phyloP scores from a whole-genome alignment of 2,888 invertebrate species.

The Drosophila rellima region DNA sequence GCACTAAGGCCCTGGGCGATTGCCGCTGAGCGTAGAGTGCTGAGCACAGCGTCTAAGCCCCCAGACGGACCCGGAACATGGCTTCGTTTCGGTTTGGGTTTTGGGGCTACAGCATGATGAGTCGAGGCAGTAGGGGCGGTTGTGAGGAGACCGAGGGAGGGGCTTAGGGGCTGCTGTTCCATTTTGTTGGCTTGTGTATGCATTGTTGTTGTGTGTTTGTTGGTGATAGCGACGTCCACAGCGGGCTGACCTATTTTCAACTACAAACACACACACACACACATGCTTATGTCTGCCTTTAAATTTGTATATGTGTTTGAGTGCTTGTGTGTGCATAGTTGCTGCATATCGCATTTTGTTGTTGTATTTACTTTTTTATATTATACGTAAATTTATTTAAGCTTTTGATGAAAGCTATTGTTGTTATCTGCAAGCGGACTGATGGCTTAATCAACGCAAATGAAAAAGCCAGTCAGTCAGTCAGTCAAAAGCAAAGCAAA shows the following conservation, averaged over 20 bases:
- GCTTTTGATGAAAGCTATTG: constrained; percentile 62
- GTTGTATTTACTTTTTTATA: background rate
- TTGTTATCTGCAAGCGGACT: constrained; percentile 52
- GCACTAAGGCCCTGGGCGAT: constrained; percentile 32
- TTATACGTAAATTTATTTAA: constrained; percentile 15
- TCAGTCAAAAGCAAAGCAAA: constrained; percentile 11
- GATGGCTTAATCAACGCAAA: constrained; percentile 67
- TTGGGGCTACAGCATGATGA: constrained; percentile 8
- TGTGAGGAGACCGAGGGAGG: background rate
- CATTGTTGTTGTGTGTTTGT: constrained; percentile 40
- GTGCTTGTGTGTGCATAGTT: background rate
- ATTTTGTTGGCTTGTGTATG: constrained; percentile 38
- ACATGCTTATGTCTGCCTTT: too few species aligned
- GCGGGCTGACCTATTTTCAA: constrained; percentile 54
- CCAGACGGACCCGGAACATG: constrained; percentile 40
- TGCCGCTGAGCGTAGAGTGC: constrained; percentile 12
- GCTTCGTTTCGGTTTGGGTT: constrained; percentile 27
- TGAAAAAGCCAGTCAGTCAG: constrained; percentile 51
- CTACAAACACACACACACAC: constrained; percentile 17
- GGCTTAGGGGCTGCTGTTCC: constrained; percentile 30
- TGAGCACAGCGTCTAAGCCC: constrained; percentile 39
- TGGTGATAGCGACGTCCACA: constrained; percentile 54
- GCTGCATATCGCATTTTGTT: constrained; percentile 4
- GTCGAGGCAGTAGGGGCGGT: background rate
- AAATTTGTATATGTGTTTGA: constrained; percentile 3